Base-by-base conservation (phyloP, 2,888 invertebrate species). In the Drosophila diplacantha region DNA sequence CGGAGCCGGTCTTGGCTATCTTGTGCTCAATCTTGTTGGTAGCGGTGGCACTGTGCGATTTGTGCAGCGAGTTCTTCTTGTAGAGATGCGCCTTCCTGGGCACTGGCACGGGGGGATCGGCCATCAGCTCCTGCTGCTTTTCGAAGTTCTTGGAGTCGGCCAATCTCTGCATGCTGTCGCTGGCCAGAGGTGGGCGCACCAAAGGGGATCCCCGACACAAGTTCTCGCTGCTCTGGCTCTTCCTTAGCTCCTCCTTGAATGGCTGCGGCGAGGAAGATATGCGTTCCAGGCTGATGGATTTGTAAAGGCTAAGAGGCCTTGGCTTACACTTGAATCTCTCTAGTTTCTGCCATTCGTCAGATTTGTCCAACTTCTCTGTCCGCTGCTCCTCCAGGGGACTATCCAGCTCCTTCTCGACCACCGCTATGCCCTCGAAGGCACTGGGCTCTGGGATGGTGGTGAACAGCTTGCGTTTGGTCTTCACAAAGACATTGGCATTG, bases 391-490 rank as follows among this genome's bases (percentile, higher is more conserved):
- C 58, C n/a, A 44, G 12, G 12, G 58, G 58, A 46, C 58, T 46
- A 18, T 59, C 58, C 16, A 86, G 51, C 38, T 85, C 85, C 22
- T 84, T 85, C 38, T 81, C 86, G 24, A 87, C 75, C 4, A 86
- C 73, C 4, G 84, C 79, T 31, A 86, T 63, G 24, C 86, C 85
- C 32, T 83, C 85, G 31, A 69, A 55, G 0, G 84, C 82, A 46
- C 53, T 81, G 1, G 86, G 83, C 22, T 86, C 83, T 3, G 91
- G 91, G 5, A 93, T 91, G 0, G 94, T 93, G 0, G 94, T 93
- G 70, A 95, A 95, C 73, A 95, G 91, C 89, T 94, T 94, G 55
- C 94, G 90, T 39, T 93, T 94, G 0, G 95, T 95, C 87, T 93
- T 94, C 0, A 95, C 93, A 71, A 95, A 93, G 0, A 95, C 91